Conservation (phyloP, 2,797 vertebrate species). For the Chlorospingus flavigularis region DNA sequence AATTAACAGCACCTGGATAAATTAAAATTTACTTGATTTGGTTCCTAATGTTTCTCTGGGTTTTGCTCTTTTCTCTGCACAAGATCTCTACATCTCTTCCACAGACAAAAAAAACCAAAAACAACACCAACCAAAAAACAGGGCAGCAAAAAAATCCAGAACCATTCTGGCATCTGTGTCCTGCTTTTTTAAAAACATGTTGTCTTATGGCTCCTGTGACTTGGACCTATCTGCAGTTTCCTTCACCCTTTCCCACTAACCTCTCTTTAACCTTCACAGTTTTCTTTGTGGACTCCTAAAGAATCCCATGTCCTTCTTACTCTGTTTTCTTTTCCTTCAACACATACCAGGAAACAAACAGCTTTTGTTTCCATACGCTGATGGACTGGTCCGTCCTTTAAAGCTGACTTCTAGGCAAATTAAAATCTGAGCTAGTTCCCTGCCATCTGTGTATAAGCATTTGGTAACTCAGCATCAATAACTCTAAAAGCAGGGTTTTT, state of each 20-base stretch:
- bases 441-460: not conserved
- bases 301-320: not conserved
- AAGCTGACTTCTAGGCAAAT: not conserved
- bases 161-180: not conserved
- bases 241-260: not conserved
- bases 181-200: not conserved
- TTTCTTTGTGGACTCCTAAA: not conserved
- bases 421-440: not conserved
- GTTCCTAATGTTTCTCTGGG: not conserved
- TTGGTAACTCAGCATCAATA: not conserved
- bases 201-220: not conserved
- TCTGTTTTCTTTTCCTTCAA: not conserved
- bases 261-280: not conserved
- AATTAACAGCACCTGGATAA: not conserved
- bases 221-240: not conserved
- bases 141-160: not conserved
- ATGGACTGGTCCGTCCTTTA: not conserved
- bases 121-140: too few relatives aligned
- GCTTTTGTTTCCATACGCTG: not conserved
- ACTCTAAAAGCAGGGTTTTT: not conserved
- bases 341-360: not conserved
- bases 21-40: not conserved
- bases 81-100: not conserved
- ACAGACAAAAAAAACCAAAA: not conserved
- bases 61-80: not conserved